Base-by-base conservation (phyloP, 1,140 invertebrate species). In the Rhyzopertha dominica region DNA sequence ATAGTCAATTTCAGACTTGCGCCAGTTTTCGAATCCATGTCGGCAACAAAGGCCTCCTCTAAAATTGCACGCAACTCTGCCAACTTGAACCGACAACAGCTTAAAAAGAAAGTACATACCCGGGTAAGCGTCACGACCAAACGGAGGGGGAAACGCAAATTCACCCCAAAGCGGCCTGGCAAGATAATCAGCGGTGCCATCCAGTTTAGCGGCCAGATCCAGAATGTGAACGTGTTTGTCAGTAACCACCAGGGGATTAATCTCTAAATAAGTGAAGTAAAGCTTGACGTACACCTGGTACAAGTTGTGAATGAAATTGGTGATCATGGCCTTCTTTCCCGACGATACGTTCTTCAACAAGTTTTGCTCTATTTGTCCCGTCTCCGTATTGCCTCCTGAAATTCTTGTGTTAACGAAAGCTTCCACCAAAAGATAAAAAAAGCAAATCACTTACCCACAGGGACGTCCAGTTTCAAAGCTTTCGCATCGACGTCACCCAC, bases 251-350 rank as follows among this genome's bases (percentile, higher is more conserved):
- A 99, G 73, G 0, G 97, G 97, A 70, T 99, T 99, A 29, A 99
- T 97, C 73, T 99, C 97, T 71, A 99, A 73, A 67, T 99, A 99
- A 1, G 97, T 99, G 71, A 99, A 99, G 69, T 95, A 90, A 10
- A 98, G 75, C 58, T 95, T 84, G 10, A 88, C 85, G 69, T 95
- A 99, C 0, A 90, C 71, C 41, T 84, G 80, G 72, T 98, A 99
- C 13, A 99, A 72, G 1, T 82, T 74, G 32, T 77, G 66, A 31
- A 99, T 85, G 67, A 99, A 99, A 9, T 82, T 80, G 0, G 82
- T 78, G 24, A 96, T 75, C 43, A 82, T 76, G 66, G 74, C 84
- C 79, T 77, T 71, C 74, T 84, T 81, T 17, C 68, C 63, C 0
- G 70, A 61, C 8, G 78, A 54, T 1, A 95, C 76, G 51, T 93